Evolutionary conservation across 1,140 invertebrate species (phyloP).

Genomic region (Cotesia glomerata): DNA sequence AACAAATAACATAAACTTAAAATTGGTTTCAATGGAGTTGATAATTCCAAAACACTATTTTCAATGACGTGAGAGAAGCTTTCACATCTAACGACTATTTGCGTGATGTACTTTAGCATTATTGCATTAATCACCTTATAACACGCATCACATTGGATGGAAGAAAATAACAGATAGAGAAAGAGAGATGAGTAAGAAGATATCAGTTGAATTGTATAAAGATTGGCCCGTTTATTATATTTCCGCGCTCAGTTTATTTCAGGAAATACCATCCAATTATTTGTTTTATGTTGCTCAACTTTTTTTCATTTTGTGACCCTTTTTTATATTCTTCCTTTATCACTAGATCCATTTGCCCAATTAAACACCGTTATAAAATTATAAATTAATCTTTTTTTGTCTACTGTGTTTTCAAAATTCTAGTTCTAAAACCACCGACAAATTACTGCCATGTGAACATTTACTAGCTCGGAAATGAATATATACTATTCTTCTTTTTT

Average conservation of each 20-base stretch:
- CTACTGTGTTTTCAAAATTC: not conserved
- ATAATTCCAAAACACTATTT: constrained; percentile 5
- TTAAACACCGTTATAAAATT: not conserved
- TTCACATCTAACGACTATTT: constrained; percentile 9
- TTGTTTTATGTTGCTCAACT: not conserved
- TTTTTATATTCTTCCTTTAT: constrained; percentile 5
- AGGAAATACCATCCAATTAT: constrained; percentile 27
- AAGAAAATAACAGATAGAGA: not conserved
- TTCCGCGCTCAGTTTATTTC: constrained; percentile 29
- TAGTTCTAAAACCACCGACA: not conserved
- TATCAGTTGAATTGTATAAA: constrained; percentile 2
- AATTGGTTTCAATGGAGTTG: constrained; percentile 12
- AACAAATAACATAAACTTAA: not conserved
- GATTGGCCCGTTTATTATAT: constrained; percentile 1
- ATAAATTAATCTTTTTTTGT: constrained; percentile 3
- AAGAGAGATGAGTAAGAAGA: constrained; percentile 1
- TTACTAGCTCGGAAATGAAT: not conserved
- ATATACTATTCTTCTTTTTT: not conserved
- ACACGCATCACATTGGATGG: constrained; percentile 8
- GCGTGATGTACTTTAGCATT: constrained; percentile 17
- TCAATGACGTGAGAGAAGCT: constrained; percentile 17
- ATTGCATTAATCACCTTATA: constrained; percentile 21
- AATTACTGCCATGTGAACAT: not conserved
- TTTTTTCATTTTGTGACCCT: constrained; percentile 8
- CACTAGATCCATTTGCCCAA: constrained; percentile 3